These are phyloP conservation scores for Rhopalosiphum nymphaeae DNA, from an alignment of 2,888 invertebrate genomes.

Conservation along the genomic window DNA sequence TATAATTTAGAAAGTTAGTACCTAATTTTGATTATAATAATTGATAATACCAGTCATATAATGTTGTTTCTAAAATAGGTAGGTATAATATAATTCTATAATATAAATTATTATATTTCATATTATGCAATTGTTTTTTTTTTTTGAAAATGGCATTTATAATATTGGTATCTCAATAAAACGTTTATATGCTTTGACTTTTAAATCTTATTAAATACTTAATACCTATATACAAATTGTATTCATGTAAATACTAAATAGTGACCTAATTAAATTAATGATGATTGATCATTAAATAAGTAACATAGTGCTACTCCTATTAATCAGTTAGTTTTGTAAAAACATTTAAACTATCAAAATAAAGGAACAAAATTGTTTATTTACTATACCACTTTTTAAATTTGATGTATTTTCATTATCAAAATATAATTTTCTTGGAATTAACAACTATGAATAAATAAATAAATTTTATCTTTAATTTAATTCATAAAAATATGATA, in stretches of 20 bases:
- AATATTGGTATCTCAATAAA: neutral
- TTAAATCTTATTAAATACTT: neutral
- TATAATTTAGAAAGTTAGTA: slow-evolving; percentile 35
- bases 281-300: neutral
- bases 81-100: neutral
- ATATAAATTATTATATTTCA: neutral
- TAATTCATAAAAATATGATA: neutral
- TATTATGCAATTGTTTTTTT: neutral
- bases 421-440: neutral
- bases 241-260: neutral
- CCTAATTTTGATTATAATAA: neutral
- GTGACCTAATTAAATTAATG: neutral
- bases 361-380: neutral
- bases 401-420: neutral
- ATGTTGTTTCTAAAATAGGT: neutral
- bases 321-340: neutral
- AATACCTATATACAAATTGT: neutral
- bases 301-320: neutral
- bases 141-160: neutral
- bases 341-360: neutral
- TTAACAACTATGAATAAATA: neutral
- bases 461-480: neutral
- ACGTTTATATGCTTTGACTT: neutral
- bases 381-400: neutral
- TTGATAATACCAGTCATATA: slow-evolving; percentile 28